phyloP scores from a whole-genome alignment of 2,797 vertebrate genomes.

The Coluber constrictor region DNA sequence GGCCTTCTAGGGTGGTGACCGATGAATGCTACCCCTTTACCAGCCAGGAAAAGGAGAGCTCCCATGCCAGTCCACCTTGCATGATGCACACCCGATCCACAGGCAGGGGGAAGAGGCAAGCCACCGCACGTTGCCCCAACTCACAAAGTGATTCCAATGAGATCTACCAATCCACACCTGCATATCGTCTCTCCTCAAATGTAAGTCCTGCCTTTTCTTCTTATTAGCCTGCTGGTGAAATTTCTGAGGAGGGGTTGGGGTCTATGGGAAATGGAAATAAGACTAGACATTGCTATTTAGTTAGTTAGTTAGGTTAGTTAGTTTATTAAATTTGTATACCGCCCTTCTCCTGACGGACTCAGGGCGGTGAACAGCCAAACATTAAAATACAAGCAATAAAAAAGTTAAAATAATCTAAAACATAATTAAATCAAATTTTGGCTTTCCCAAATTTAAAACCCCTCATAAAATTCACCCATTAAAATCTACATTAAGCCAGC shows the following conservation, averaged over 20 bases:
- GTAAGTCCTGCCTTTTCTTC: slow-evolving; percentile 61
- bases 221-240: neutral
- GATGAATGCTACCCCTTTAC: slow-evolving; percentile 90
- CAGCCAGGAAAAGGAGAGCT: slow-evolving; percentile 61
- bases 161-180: slow-evolving; percentile 79
- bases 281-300: neutral
- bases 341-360: too few relatives aligned
- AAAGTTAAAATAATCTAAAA: too few relatives aligned
- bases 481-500: too few relatives aligned
- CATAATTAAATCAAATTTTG: too few relatives aligned
- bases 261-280: neutral
- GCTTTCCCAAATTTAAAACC: too few relatives aligned
- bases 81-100: slow-evolving; percentile 94
- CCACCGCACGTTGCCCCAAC: slow-evolving; percentile 72
- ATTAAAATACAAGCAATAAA: too few relatives aligned
- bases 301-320: too few relatives aligned
- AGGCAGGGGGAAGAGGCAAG: slow-evolving; percentile 89
- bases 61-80: slow-evolving; percentile 69
- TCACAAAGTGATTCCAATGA: slow-evolving; percentile 66
- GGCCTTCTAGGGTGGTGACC: slow-evolving; percentile 84
- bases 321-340: too few relatives aligned
- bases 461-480: too few relatives aligned
- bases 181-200: slow-evolving; percentile 72
- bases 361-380: too few relatives aligned
- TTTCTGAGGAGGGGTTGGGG: neutral